phyloP scores from a whole-genome alignment of 2,113 vertebrate genomes.

The Callipepla californica region DNA sequence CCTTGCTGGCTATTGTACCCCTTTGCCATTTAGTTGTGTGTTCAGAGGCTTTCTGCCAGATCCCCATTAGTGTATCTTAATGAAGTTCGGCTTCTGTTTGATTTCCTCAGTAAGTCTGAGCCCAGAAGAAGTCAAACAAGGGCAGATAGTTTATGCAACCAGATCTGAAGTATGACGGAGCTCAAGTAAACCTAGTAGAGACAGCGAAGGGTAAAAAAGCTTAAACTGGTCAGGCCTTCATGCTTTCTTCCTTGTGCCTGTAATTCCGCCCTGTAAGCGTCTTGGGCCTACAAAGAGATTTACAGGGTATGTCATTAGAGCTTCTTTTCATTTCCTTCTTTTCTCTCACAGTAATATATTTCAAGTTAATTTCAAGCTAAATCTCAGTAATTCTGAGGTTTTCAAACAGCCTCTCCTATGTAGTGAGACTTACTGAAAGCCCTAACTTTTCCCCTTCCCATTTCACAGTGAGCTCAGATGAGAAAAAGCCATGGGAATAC shows the following conservation, averaged over 20 bases:
- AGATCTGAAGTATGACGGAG: not conserved
- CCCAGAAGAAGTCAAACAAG: slow-evolving; percentile 35
- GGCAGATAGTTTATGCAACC: slow-evolving; percentile 13
- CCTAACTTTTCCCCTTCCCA: not conserved
- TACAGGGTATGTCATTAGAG: not conserved
- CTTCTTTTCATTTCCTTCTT: slow-evolving; percentile 50
- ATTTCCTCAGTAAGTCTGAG: not conserved
- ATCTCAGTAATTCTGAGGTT: not conserved
- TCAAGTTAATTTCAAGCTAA: slow-evolving; percentile 17
- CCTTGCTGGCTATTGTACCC: not conserved
- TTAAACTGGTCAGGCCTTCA: slow-evolving; percentile 9
- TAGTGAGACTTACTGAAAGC: not conserved
- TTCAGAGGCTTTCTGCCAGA: slow-evolving; percentile 10
- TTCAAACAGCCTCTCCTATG: not conserved
- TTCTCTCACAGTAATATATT: not conserved
- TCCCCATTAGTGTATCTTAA: not conserved
- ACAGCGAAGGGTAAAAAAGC: slow-evolving; percentile 36
- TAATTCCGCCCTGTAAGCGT: slow-evolving; percentile 52
- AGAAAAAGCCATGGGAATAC: not conserved
- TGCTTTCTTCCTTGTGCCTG: not conserved
- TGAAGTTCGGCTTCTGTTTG: slow-evolving; percentile 31
- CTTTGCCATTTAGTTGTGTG: not conserved
- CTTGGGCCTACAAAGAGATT: slow-evolving; percentile 39
- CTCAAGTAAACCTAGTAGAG: not conserved
- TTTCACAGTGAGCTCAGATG: not conserved